phyloP scores from a whole-genome alignment of 1,140 invertebrate species.

The Augochlora pura region DNA sequence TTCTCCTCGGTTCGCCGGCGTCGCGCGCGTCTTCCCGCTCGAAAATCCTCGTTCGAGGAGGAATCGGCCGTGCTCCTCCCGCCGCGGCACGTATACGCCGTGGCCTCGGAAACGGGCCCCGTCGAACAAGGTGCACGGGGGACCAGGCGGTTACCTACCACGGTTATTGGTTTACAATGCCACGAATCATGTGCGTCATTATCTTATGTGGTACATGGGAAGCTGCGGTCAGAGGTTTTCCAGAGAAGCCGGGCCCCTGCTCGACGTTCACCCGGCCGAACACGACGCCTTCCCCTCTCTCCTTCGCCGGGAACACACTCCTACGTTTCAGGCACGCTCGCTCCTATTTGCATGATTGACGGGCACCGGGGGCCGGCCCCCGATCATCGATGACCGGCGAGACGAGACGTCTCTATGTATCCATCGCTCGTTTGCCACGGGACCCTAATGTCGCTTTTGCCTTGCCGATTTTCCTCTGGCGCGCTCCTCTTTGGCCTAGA shows the following conservation, averaged over 20 bases:
- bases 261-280: background rate
- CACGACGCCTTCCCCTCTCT: background rate
- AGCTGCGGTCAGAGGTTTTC: constrained; percentile 59
- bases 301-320: background rate
- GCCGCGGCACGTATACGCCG: constrained; percentile 9
- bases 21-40: background rate
- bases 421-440: background rate
- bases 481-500: too few species aligned
- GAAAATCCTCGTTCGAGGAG: constrained; percentile 36
- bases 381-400: constrained; percentile 27
- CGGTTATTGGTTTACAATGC: constrained; percentile 61
- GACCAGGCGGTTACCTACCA: background rate
- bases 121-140: constrained; percentile 14
- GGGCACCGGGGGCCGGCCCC: constrained; percentile 7
- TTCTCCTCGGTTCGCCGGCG: background rate
- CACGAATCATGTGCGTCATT: constrained; percentile 60
- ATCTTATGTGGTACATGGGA: constrained; percentile 72
- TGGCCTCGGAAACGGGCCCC: constrained; percentile 9
- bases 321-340: background rate
- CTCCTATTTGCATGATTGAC: constrained; percentile 67
- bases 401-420: background rate
- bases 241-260: constrained; percentile 12
- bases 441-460: background rate
- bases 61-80: constrained; percentile 16
- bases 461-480: too few species aligned